Percentiles rank a stretch among this genome's conserved stretches.
Conservation (phyloP, 2,797 vertebrate genomes). For the Moxostoma hubbsi region DNA sequence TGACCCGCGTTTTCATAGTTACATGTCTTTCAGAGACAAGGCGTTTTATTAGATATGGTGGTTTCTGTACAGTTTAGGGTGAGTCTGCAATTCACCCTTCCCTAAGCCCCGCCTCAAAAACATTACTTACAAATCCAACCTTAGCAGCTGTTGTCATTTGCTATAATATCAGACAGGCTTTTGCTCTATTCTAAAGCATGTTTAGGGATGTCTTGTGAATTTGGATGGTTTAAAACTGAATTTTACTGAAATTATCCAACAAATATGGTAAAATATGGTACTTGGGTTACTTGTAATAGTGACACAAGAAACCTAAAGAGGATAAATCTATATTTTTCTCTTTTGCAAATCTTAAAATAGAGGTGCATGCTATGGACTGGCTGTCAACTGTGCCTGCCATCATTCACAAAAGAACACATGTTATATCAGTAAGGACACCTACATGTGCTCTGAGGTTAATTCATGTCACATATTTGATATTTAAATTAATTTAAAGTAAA, state of each 20-base stretch:
- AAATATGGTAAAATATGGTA: background rate
- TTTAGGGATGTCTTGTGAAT: too few species aligned
- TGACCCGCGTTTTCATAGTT: constrained; percentile 48
- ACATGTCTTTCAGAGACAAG: constrained; percentile 18
- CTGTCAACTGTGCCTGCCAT: too few species aligned
- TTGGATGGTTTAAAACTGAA: too few species aligned
- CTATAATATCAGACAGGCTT: background rate
- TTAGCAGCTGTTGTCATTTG: background rate
- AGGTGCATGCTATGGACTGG: too few species aligned
- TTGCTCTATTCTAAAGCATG: background rate
- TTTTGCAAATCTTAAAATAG: constrained; percentile 3
- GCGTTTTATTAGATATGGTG: constrained; percentile 37
- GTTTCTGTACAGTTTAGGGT: constrained; percentile 6
- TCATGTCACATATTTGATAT: too few species aligned
- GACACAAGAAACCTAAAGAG: background rate
- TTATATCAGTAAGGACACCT: background rate
- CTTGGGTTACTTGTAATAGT: background rate
- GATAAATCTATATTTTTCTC: constrained; percentile 34
- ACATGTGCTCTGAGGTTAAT: too few species aligned
- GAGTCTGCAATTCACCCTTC: background rate
- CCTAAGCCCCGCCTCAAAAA: background rate
- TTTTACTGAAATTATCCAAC: background rate
- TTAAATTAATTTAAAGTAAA: too few species aligned
- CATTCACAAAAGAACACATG: too few species aligned
- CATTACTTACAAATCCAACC: background rate